Conservation (phyloP, 2,797 vertebrate genomes). For the Sebastes melanostomus region DNA sequence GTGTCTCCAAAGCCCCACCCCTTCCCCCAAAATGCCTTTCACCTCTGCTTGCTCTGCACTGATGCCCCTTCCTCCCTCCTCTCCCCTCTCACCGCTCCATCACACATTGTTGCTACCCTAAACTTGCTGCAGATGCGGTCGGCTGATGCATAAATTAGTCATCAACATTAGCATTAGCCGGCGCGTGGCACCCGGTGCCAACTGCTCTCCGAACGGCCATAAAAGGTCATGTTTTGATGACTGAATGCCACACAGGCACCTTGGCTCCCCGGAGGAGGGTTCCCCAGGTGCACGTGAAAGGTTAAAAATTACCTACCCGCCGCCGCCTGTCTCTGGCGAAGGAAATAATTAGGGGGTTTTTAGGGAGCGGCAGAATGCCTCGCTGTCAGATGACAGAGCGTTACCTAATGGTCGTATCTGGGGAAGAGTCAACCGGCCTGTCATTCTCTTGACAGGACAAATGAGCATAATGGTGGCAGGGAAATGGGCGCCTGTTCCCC, state of each 20-base stretch:
- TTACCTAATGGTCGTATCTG: constrained; percentile 99
- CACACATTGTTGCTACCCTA: constrained; percentile 76
- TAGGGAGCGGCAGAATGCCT: constrained; percentile 92
- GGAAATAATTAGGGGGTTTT: constrained; percentile 99
- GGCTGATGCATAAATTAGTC: constrained; percentile 96
- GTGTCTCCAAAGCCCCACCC: constrained; percentile 69
- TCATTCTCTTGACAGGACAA: constrained; percentile 97
- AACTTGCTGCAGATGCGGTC: constrained; percentile 89
- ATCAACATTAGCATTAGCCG: constrained; percentile 95
- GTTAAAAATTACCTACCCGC: constrained; percentile 99
- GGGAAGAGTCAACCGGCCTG: constrained; percentile 98
- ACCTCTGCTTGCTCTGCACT: constrained; percentile 69
- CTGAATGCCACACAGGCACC: constrained; percentile 99
- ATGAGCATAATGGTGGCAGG: constrained; percentile 97
- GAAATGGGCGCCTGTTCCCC: constrained; percentile 91
- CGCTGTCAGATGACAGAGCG: constrained; percentile 95
- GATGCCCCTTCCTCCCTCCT: constrained; percentile 26
- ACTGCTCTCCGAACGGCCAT: constrained; percentile 99
- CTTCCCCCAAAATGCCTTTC: constrained; percentile 76
- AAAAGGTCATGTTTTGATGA: constrained; percentile 99
- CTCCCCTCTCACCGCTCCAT: constrained; percentile 46
- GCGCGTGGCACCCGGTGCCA: constrained; percentile 92
- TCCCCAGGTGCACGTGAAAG: constrained; percentile 99
- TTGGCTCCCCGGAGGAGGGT: constrained; percentile 97
- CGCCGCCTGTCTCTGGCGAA: constrained; percentile 92